Conservation (phyloP, 2,113 vertebrate species). For the Callocephalon fimbriatum region DNA sequence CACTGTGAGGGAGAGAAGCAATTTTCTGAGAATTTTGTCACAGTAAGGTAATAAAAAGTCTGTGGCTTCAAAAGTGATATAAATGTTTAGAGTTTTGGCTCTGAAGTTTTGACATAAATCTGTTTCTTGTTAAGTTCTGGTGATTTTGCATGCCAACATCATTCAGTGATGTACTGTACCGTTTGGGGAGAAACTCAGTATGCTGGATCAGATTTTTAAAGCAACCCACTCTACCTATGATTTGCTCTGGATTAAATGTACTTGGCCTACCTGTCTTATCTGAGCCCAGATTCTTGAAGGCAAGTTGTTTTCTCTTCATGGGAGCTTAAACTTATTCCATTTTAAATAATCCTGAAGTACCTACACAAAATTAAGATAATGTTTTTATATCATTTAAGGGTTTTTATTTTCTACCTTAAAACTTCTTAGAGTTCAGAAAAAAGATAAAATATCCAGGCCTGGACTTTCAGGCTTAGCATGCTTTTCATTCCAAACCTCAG, state of each 20-base stretch:
- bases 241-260: not conserved
- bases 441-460: not conserved
- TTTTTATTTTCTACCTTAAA: not conserved
- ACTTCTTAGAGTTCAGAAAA: not conserved
- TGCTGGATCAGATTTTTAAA: not conserved
- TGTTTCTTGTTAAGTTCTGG: not conserved
- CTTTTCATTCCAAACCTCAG: not conserved
- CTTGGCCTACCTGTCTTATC: not conserved
- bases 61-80: not conserved
- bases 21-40: not conserved
- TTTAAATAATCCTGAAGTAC: not conserved
- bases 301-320: not conserved
- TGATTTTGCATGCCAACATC: not conserved
- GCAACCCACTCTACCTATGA: not conserved
- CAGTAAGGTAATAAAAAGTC: not conserved
- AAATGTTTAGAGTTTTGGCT: not conserved
- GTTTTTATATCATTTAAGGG: rapidly evolving
- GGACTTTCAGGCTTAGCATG: not conserved
- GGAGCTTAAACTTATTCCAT: not conserved
- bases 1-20: not conserved
- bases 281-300: not conserved
- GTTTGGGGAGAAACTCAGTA: not conserved
- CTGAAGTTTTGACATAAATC: not conserved
- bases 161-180: not conserved
- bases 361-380: not conserved